Base-by-base conservation (phyloP, 2,113 vertebrate species). In the Serinus canaria region DNA sequence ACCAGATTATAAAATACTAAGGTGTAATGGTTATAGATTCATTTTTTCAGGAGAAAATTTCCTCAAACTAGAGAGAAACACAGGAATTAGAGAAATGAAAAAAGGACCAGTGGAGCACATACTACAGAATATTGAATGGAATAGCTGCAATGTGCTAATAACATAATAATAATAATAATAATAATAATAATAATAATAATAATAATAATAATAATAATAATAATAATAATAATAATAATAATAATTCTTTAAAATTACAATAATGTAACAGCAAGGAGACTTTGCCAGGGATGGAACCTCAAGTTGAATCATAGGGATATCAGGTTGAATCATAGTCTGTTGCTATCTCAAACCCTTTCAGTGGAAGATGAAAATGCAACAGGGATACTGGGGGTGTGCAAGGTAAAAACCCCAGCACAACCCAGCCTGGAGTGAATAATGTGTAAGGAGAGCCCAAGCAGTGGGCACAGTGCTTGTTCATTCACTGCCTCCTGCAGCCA, bases 391-490 rank as follows among this genome's bases (percentile, higher is more conserved):
- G 56, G n/a, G 13, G 9, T 53, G 66, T 91, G 25, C 24, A 33
- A 33, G 11, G 24, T 30, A n/a, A 79, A 75, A 55, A 11, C 2
- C 10, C 4, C 52, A 72, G 20, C 56, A 60, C 37, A 77, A 2
- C 2, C 4, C 31, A 63, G 10, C 13, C 24, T 3, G 25, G 68
- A 16, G 43, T 53, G 37, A 37, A 15, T 30, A 64, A n/a, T 1
- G 3, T 31, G n/a, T 47, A 59, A 59, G 47, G 33, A 81, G 4
- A 43, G 28, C 50, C 55, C 46, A 24, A 2, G n/a, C 31, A 50
- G n/a, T n/a, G n/a, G n/a, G 22, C 62, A 8, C 5, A 39, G 53
- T 1, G 15, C 87, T 56, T 0, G 0, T 47, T 56, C 23, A 1
- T 41, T 76, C 3, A 7, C 37, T 79, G 85, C 37, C 52, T 93